phyloP scores from a whole-genome alignment of 2,797 vertebrate genomes.

The Psittacula echo region DNA sequence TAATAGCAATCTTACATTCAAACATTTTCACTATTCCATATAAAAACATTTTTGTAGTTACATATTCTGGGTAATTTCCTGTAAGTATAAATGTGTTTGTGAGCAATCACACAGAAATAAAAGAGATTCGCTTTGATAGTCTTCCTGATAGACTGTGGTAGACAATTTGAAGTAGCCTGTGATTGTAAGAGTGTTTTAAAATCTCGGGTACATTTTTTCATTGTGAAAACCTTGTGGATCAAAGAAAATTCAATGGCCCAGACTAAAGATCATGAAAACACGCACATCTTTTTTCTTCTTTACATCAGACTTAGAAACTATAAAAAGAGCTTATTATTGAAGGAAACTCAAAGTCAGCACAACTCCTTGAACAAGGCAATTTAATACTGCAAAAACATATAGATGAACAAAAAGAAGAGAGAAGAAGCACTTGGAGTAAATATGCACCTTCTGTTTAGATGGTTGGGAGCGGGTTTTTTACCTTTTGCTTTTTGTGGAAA shows the following conservation, averaged over 20 bases:
- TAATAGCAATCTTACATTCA: background rate
- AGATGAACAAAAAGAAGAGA: background rate
- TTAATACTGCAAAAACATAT: constrained; percentile 36
- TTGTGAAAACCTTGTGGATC: background rate
- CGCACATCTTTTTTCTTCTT: background rate
- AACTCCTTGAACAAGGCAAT: constrained; percentile 27
- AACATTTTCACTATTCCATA: background rate
- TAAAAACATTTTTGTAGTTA: background rate
- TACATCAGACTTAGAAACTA: constrained; percentile 10
- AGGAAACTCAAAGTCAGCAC: constrained; percentile 28
- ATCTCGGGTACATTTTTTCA: background rate
- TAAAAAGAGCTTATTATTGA: constrained; percentile 30
- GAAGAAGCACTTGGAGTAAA: constrained; percentile 7
- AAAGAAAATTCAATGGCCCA: constrained; percentile 27
- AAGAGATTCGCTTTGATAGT: background rate
- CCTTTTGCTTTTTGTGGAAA: background rate
- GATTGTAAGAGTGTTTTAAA: background rate
- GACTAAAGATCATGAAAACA: constrained; percentile 44
- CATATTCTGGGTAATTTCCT: background rate
- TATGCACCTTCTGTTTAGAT: background rate
- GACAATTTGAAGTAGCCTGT: background rate
- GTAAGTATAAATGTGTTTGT: background rate
- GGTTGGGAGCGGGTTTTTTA: rapidly evolving
- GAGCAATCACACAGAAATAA: constrained; percentile 8
- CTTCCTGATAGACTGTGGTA: background rate